phyloP scores from a whole-genome alignment of 2,888 invertebrate genomes.

The Pseudanteris insignis region DNA sequence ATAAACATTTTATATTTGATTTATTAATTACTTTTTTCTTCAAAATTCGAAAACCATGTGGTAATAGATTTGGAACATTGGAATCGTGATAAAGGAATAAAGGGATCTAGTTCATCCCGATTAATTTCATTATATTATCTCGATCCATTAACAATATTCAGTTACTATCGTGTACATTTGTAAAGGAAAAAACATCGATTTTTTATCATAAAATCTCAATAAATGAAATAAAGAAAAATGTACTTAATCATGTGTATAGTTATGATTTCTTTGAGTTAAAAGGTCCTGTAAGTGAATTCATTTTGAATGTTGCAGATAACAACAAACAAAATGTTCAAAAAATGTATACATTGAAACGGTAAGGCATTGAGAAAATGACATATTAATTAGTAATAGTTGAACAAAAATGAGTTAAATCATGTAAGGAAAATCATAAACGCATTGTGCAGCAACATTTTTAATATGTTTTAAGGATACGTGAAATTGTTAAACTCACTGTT shows the following conservation, averaged over 20 bases:
- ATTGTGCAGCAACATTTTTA: too few species aligned
- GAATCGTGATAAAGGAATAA: conserved; percentile 24
- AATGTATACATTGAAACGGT: too few species aligned
- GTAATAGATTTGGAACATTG: conserved; percentile 15
- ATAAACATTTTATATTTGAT: too few species aligned
- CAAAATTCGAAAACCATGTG: conserved; percentile 20
- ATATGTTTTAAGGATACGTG: too few species aligned
- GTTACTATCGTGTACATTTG: conserved; percentile 16
- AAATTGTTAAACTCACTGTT: too few species aligned
- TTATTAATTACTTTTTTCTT: too few species aligned
- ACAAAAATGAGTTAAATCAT: too few species aligned
- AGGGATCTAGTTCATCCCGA: conserved; percentile 8
- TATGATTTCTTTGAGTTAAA: conserved; percentile 4
- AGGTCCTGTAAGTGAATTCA: conserved; percentile 9
- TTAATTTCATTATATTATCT: conserved; percentile 11
- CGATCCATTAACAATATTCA: conserved; percentile 6
- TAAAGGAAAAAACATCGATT: conserved; percentile 3
- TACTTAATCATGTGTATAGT: conserved; percentile 15
- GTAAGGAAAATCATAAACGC: too few species aligned
- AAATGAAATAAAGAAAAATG: conserved; percentile 10
- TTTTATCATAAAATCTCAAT: conserved; percentile 14
- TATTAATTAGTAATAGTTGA: too few species aligned
- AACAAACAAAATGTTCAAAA: too few species aligned
- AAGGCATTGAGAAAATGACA: too few species aligned
- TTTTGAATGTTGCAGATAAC: too few species aligned